Evolutionary conservation across 2,888 invertebrate genomes (phyloP).

Genomic region (Pristionchus arcanus): DNA sequence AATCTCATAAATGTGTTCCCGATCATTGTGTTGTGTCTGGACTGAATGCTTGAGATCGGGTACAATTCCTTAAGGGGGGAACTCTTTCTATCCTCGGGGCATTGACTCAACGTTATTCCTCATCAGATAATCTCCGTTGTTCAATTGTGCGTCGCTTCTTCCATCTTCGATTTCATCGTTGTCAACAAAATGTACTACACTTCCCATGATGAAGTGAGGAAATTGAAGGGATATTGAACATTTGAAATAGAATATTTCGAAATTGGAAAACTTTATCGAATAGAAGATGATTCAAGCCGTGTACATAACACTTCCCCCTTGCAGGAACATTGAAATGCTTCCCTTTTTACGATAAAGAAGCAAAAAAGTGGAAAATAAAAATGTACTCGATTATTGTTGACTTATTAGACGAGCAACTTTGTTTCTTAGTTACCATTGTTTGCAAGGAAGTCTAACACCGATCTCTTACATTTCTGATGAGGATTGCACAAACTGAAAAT

Average conservation of each 20-base stretch:
- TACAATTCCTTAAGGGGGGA: not conserved
- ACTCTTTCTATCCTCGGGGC: no score
- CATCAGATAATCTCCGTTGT: constrained; percentile 50
- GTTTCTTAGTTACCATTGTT: not conserved
- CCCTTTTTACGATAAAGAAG: no score
- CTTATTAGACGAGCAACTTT: not conserved
- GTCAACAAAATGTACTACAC: constrained; percentile 56
- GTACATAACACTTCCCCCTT: not conserved
- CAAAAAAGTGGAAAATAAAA: no score
- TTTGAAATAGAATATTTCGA: not conserved
- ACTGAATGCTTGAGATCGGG: not conserved
- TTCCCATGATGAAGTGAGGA: constrained; percentile 46
- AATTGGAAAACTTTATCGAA: not conserved
- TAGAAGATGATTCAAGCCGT: not conserved
- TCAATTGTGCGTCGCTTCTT: constrained; percentile 53
- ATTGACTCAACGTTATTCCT: not conserved
- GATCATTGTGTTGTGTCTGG: not conserved
- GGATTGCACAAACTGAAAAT: not conserved
- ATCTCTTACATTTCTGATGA: not conserved
- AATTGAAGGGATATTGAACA: not conserved
- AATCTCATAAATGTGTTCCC: not conserved
- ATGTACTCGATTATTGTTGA: not conserved
- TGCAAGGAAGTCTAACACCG: not conserved
- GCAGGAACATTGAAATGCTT: no score
- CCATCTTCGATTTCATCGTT: constrained; percentile 57